Evolutionary conservation across 2,113 vertebrate genomes (phyloP).

Genomic region (Eonycteris spelaea): DNA sequence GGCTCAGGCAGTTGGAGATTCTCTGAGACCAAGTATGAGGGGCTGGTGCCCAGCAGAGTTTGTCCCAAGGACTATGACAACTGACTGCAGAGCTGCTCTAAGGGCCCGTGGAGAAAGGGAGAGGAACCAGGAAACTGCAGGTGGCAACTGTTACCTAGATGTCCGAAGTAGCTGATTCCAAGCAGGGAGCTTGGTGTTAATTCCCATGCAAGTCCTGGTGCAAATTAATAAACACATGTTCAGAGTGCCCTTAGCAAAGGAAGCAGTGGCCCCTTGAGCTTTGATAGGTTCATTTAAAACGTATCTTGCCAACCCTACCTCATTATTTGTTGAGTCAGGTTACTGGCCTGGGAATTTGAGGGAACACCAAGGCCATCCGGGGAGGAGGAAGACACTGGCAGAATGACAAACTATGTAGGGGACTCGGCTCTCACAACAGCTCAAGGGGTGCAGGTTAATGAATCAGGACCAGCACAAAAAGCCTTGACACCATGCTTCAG

Average conservation of each 20-base stretch:
- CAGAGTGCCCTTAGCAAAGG: neutral
- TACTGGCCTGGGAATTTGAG: neutral
- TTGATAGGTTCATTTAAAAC: neutral
- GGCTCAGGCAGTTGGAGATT: neutral
- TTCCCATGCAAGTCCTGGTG: neutral
- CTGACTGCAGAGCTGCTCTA: neutral
- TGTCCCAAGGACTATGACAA: neutral
- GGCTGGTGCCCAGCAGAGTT: neutral
- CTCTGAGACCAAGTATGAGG: neutral
- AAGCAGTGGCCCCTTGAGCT: neutral
- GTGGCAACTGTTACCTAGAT: neutral
- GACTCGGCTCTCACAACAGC: neutral
- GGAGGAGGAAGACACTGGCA: too few relatives aligned
- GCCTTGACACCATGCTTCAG: neutral
- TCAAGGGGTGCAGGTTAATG: too few relatives aligned
- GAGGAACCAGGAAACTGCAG: neutral
- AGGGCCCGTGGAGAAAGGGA: neutral
- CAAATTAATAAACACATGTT: neutral
- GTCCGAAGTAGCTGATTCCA: neutral
- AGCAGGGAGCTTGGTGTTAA: neutral
- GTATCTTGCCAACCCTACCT: neutral
- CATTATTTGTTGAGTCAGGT: neutral
- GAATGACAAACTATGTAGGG: neutral
- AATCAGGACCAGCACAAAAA: accelerated
- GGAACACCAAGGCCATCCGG: neutral